Base-by-base conservation (phyloP, 2,888 invertebrate species). In the Dicyrtoma fusca region DNA sequence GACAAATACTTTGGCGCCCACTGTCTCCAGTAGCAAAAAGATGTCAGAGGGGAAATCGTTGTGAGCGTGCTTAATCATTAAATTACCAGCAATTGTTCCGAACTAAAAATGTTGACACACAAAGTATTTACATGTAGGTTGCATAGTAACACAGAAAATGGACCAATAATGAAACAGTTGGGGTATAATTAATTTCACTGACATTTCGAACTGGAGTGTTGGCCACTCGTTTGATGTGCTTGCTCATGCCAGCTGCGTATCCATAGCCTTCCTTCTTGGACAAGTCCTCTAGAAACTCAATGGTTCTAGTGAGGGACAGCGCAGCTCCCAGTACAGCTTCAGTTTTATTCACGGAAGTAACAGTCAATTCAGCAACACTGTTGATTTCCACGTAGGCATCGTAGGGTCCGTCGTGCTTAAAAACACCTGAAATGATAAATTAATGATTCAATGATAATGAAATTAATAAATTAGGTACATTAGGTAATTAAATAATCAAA, bases 1-100 rank as follows among this genome's bases (percentile, higher is more conserved):
- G 61, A 83, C 76, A 17, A 73, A 75, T 47, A 83, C 57, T n/a
- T 75, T 77, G 1, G 82, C 82, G 44, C 82, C 82, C 10, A 81
- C 80, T n/a, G 82, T 79, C 76, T 83, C 83, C 62, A 91, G 81
- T 11, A 90, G 83, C 1, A 90, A 83, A 80, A 88, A 90, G 14
- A 91, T 81, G 81, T 92, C 91, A 0, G 91, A 91, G 11, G 89
- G 88, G 82, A 91, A 92, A 65, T 89, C 89, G 3, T 84, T 86
- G 77, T 90, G 86, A 6, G 84, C 81, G 80, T 91, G 87, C 82
- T 91, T 91, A 71, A 90, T 86, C 84, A 88, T 88, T 71, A 91
- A 82, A 81, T 91, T 91, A 0, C 91, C 91, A n/a, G 89, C 91
- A 74, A 91, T 83, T 3, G 88, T 88, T 44, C 89, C 91, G 75